Percentiles rank a stretch among this genome's conserved stretches.
Conservation (phyloP, 2,888 invertebrate genomes). For the Drosophila affinis region DNA sequence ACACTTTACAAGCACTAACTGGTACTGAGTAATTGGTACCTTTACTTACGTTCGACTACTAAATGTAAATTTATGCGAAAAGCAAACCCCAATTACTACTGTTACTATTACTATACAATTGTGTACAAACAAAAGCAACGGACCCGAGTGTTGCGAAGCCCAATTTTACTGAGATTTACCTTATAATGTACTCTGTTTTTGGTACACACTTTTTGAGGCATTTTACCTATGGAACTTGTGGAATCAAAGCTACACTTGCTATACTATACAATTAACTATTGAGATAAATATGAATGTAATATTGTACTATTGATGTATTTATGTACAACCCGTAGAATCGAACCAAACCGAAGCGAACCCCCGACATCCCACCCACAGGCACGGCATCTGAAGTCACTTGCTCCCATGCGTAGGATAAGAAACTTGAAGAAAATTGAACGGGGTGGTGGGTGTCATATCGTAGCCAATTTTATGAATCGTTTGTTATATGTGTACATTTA, state of each 20-base stretch:
- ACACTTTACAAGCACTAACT: not conserved
- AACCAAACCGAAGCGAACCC: conserved; percentile 10
- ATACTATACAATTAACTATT: conserved; percentile 36
- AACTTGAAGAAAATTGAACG: not conserved
- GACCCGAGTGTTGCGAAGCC: conserved; percentile 16
- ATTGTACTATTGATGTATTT: conserved; percentile 26
- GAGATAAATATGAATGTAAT: conserved; percentile 42
- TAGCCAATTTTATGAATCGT: conserved; percentile 54
- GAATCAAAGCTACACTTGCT: conserved; percentile 40
- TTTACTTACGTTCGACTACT: conserved; percentile 49
- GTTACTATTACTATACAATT: conserved; percentile 41
- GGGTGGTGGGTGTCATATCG: conserved; percentile 35
- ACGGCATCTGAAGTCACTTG: not conserved
- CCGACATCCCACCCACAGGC: conserved; percentile 1
- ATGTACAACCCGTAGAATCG: conserved; percentile 34
- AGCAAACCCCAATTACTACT: conserved; percentile 18
- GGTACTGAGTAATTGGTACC: conserved; percentile 21
- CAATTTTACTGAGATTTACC: conserved; percentile 69
- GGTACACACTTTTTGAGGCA: conserved; percentile 76
- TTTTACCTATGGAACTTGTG: conserved; percentile 59
- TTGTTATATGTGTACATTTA: conserved; percentile 16
- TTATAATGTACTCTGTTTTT: conserved; percentile 67
- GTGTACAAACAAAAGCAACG: conserved; percentile 42
- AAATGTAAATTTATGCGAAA: conserved; percentile 30
- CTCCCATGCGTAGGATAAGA: not conserved